Evolutionary conservation across 2,113 vertebrate species (phyloP), one percentile per base, ranked within the genome.

Genomic region (Sardina pilchardus): DNA sequence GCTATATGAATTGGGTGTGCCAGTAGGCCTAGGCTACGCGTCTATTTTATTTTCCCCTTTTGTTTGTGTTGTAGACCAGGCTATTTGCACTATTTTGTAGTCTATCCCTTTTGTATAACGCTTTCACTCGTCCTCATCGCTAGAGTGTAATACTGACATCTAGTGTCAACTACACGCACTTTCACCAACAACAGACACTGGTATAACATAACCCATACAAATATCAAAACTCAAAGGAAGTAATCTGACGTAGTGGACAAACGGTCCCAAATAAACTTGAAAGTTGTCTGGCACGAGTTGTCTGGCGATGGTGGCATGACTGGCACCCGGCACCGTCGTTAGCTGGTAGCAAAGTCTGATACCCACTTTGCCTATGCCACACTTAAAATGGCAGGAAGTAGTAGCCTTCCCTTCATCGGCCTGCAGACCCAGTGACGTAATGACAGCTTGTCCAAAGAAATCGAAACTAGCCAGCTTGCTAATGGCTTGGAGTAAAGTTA

Each of bases 361-460:
- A 7, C 53, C 19, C 53, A 24, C 53, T 48, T 9, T 84, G 45
- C 21, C 56, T 47, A 26, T 88, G 85, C 86, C 89, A 85, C 59
- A 83, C 85, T 81, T 39, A 81, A 84, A 43, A 87, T 81, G 86
- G 87, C 82, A 12, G 85, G 50, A 44, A 19, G 30, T 56, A 34
- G 36, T 26, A 36, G 8, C 81, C 81, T 43, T 43, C 50, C 34
- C 63, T 24, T 83, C 14, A 24, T 39, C 36, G 36, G 53, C 86
- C 42, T n/a, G 82, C 19, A 75, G 34, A 80, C 81, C 59, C 59
- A 6, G 5, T 67, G 83, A 84, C 36, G 82, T 83, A 47, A 82
- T 48, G 8, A 16, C 4, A 12, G 44, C 30, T 59, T 59, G 53
- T 59, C 19, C 39, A 80, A 84, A 63, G 80, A 83, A 63, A 80